A percentile compares a stretch with the other conserved stretches of the same genome.
These are phyloP conservation scores for Pomatorhinus ruficollis DNA, from an alignment of 2,113 vertebrate species.

Conservation along the genomic window DNA sequence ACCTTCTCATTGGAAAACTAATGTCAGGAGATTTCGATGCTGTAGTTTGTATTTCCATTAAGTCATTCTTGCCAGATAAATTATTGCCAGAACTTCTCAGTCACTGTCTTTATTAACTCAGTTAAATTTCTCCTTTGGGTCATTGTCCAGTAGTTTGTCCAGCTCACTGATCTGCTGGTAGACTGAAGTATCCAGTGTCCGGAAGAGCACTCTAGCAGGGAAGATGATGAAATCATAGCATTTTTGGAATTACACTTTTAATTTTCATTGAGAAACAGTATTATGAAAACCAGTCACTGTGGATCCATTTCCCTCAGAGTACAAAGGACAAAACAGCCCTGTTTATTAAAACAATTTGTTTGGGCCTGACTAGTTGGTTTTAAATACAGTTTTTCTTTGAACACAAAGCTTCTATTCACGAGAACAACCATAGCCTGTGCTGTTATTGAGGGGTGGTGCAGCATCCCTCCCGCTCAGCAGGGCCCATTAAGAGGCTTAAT, in stretches of 20 bases:
- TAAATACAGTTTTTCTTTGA: not conserved
- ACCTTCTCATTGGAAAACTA: not conserved
- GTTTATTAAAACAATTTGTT: slow-evolving; percentile 32
- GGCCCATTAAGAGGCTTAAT: not conserved
- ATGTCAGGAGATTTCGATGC: not conserved
- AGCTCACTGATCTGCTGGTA: not conserved
- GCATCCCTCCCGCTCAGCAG: not conserved
- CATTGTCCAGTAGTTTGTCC: slow-evolving; percentile 4
- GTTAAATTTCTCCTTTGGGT: slow-evolving; percentile 15
- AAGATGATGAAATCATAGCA: not conserved
- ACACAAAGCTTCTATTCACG: not conserved
- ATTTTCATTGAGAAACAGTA: not conserved
- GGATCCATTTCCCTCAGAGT: not conserved
- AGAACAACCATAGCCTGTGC: not conserved
- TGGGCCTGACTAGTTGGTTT: not conserved
- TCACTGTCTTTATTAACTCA: not conserved
- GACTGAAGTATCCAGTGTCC: not conserved
- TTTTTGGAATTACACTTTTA: not conserved
- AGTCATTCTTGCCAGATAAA: slow-evolving; percentile 20
- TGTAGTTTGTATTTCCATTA: slow-evolving; percentile 17
- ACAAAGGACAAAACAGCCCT: not conserved
- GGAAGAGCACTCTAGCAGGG: not conserved
- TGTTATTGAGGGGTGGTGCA: not conserved
- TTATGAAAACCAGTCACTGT: not conserved
- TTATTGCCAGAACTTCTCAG: slow-evolving; percentile 25